Evolutionary conservation across 2,113 vertebrate species (phyloP).

Genomic region (Lampris incognitus): DNA sequence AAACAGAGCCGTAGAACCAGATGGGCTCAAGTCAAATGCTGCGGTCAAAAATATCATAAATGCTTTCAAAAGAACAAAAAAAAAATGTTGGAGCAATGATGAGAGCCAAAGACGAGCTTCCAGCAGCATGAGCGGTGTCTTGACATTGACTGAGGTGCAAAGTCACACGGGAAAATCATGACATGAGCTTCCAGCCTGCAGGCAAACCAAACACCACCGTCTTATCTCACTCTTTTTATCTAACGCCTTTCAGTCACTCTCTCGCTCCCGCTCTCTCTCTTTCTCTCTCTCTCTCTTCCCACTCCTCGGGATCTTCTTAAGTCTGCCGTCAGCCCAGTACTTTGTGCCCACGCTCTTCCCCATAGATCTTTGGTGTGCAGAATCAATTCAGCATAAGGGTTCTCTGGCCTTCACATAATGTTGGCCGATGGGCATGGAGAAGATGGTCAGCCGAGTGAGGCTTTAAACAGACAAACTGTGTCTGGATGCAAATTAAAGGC

Average conservation of each 20-base stretch:
- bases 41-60: too few species aligned
- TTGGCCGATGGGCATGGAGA: conserved; percentile 47
- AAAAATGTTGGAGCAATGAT: background rate
- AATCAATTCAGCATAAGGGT: conserved; percentile 58
- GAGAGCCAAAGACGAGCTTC: background rate
- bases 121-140: conserved; percentile 12
- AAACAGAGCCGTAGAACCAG: too few species aligned
- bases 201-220: conserved; percentile 50
- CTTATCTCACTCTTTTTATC: conserved; percentile 42
- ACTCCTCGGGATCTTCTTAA: conserved; percentile 34
- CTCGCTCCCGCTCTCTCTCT: conserved; percentile 9
- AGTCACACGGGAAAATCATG: conserved; percentile 29
- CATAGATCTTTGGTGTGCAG: conserved; percentile 38
- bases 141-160: conserved; percentile 28
- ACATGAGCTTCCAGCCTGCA: conserved; percentile 42
- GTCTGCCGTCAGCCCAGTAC: conserved; percentile 33
- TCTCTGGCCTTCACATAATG: background rate
- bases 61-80: too few species aligned
- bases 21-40: too few species aligned
- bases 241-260: conserved; percentile 10
- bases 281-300: conserved; percentile 30
- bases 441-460: conserved; percentile 50
- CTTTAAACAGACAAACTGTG: conserved; percentile 58
- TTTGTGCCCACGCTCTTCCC: conserved; percentile 28
- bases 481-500: conserved; percentile 54